phyloP scores from a whole-genome alignment of 2,113 vertebrate genomes.

The Nannobrachium achirus region DNA sequence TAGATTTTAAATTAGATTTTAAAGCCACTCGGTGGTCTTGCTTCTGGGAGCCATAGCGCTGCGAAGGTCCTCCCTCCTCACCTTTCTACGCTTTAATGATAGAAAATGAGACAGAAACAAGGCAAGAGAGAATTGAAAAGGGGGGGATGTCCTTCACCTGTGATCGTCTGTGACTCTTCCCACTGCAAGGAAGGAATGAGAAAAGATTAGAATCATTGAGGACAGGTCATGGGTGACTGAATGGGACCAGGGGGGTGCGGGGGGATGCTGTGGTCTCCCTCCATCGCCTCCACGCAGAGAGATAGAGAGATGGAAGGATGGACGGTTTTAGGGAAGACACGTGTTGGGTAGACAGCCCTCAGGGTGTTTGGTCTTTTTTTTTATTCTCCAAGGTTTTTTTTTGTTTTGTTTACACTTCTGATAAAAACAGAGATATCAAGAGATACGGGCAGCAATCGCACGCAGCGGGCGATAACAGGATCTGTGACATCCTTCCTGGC shows the following conservation, averaged over 20 bases:
- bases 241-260: neutral
- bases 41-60: neutral
- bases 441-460: slow-evolving; percentile 51
- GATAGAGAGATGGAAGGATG: slow-evolving; percentile 23
- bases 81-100: slow-evolving; percentile 41
- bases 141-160: slow-evolving; percentile 47
- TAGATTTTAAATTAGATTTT: slow-evolving; percentile 45
- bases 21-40: neutral
- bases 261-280: slow-evolving; percentile 30
- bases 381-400: slow-evolving; percentile 57
- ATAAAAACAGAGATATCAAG: slow-evolving; percentile 63
- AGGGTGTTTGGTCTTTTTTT: slow-evolving; percentile 8
- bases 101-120: slow-evolving; percentile 14
- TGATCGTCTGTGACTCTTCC: slow-evolving; percentile 50
- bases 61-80: slow-evolving; percentile 11
- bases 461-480: slow-evolving; percentile 52
- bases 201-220: slow-evolving; percentile 58
- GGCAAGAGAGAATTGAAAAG: neutral
- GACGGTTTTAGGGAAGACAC: slow-evolving; percentile 2
- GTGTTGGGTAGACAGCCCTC: slow-evolving; percentile 28
- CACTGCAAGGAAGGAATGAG: slow-evolving; percentile 44
- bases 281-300: slow-evolving; percentile 38
- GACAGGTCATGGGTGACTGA: slow-evolving; percentile 18
- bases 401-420: slow-evolving; percentile 63
- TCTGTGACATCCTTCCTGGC: slow-evolving; percentile 54